Base-by-base conservation (phyloP, 2,888 invertebrate species). In the Clepsis dumicolana region DNA sequence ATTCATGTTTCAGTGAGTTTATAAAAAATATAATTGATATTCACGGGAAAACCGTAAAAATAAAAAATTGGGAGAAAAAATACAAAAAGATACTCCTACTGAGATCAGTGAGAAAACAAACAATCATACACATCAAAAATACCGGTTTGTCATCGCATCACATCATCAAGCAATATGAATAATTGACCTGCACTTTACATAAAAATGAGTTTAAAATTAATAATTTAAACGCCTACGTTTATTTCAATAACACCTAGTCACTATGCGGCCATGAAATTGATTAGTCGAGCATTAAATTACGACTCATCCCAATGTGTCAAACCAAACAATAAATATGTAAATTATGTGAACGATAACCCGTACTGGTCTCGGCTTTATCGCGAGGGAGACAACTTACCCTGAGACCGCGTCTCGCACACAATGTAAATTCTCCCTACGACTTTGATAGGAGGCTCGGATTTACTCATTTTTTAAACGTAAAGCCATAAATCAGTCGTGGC, bases 391-490 rank as follows among this genome's bases (percentile, higher is more conserved):
- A 61, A 48, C 18, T 18, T 61, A 48, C 18, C 41, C 16, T 18
- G 41, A 64, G 41, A 64, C 35, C 18, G 18, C 41, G 53, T 66
- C 25, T 60, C 56, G 35, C 64, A 68, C 59, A 16, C 59, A 12
- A 10, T 12, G 21, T 48, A 21, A 16, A 16, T 59, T 41, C 59
- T 59, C 38, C n/a, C 16, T 41, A 24, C 35, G 57, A 38, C 21
- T 35, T 56, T 35, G 41, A 41, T 41, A 41, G 52, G 50, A 24
- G 54, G 64, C 21, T 54, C 48, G 74, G 73, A 76, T 74, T 75
- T 72, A 77, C 74, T 75, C 74, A 60, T 48, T 56, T 44, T 44
- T 56, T 48, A 32, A 64, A 44, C 32, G 41, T 21, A 25, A 56
- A 14, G 32, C 32, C n/a, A 48, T 56, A 56, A 64, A 56, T 64